A percentile compares a stretch with the other conserved stretches of the same genome.
These are phyloP conservation scores for Lepisosteus oculatus DNA, from an alignment of 2,113 vertebrate species.

Conservation along the genomic window DNA sequence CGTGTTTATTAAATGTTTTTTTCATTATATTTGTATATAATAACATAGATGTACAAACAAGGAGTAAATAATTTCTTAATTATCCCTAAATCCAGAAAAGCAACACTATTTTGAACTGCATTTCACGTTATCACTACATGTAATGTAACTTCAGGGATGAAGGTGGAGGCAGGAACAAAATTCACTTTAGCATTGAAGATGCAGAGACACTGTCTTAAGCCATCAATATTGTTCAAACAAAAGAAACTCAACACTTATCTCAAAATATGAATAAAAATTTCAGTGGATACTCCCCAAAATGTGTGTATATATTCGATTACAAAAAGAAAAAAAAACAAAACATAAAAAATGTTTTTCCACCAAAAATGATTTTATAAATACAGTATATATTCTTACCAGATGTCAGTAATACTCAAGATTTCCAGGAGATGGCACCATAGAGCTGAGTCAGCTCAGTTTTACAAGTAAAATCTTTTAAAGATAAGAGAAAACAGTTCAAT, in stretches of 20 bases:
- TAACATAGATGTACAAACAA: slow-evolving; percentile 49
- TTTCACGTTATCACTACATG: slow-evolving; percentile 10
- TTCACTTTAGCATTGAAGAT: slow-evolving; percentile 10
- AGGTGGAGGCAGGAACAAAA: slow-evolving; percentile 14
- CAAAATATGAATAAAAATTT: slow-evolving; percentile 53
- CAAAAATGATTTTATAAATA: slow-evolving; percentile 42
- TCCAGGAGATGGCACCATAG: slow-evolving; percentile 77
- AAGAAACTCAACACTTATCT: slow-evolving; percentile 47
- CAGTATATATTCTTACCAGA: slow-evolving; percentile 50
- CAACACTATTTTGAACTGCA: slow-evolving; percentile 31
- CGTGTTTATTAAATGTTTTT: slow-evolving; percentile 51
- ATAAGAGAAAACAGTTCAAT: slow-evolving; percentile 59
- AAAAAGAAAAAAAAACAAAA: slow-evolving; percentile 41
- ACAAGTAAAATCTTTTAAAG: slow-evolving; percentile 62
- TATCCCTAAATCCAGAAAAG: slow-evolving; percentile 39
- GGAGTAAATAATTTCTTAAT: neutral
- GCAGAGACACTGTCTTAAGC: slow-evolving; percentile 34
- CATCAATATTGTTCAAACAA: slow-evolving; percentile 54
- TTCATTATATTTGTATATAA: slow-evolving; percentile 38
- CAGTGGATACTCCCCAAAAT: slow-evolving; percentile 49
- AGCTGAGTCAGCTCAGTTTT: slow-evolving; percentile 64
- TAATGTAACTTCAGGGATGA: slow-evolving; percentile 11
- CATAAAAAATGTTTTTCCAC: slow-evolving; percentile 44
- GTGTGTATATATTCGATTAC: slow-evolving; percentile 40
- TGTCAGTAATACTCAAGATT: slow-evolving; percentile 71